Conservation (phyloP, 2,797 vertebrate genomes). For the Todus mexicanus region DNA sequence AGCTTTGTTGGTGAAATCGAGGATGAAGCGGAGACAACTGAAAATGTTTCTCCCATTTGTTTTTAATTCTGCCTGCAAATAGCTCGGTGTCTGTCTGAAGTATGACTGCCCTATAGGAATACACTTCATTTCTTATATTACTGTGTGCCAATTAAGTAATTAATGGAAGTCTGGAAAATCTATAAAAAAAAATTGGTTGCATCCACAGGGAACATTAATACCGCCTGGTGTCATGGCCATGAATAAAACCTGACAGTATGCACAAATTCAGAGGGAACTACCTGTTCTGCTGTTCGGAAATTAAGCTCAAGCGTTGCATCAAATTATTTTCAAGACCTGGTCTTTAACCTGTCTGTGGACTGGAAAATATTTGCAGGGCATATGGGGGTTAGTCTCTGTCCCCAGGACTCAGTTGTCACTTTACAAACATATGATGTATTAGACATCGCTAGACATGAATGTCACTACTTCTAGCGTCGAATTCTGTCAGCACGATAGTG, state of each 20-base stretch:
- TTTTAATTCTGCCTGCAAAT: conserved; percentile 1
- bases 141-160: neutral
- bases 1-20: neutral
- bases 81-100: neutral
- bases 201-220: neutral
- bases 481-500: neutral
- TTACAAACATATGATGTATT: neutral
- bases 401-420: neutral
- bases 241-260: conserved; percentile 25
- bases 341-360: neutral
- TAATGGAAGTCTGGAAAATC: conserved; percentile 14
- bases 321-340: neutral
- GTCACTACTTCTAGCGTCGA: conserved; percentile 12
- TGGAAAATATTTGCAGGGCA: neutral
- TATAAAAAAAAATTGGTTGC: neutral
- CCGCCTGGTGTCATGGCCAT: neutral
- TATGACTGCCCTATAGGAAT: neutral
- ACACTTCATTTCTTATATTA: neutral
- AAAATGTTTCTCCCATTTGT: neutral
- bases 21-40: neutral
- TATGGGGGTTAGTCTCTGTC: neutral
- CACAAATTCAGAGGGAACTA: neutral
- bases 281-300: neutral
- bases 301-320: neutral
- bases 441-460: neutral